Evolutionary conservation across 2,113 vertebrate genomes (phyloP).

Genomic region (Chaetodon auriga): DNA sequence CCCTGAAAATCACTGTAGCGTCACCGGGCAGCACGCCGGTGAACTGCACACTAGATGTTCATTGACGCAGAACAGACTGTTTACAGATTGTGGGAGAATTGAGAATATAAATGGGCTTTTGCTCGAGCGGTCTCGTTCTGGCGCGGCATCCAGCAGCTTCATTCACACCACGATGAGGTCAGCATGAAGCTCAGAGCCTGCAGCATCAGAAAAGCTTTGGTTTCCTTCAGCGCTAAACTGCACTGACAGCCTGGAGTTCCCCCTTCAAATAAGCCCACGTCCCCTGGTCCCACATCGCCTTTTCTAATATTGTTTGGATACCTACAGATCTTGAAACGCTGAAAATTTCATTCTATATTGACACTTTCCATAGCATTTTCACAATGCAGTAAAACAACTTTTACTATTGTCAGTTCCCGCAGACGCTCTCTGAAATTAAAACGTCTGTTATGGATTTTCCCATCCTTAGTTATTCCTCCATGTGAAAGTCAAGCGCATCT

Average conservation of each 20-base stretch:
- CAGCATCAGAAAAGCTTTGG: slow-evolving; percentile 31
- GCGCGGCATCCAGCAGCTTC: slow-evolving; percentile 44
- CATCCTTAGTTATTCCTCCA: slow-evolving; percentile 61
- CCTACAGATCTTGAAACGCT: slow-evolving; percentile 52
- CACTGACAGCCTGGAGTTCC: slow-evolving; percentile 62
- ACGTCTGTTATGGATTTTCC: slow-evolving; percentile 62
- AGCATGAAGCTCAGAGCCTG: slow-evolving; percentile 22
- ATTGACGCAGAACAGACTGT: slow-evolving; percentile 67
- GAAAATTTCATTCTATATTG: slow-evolving; percentile 37
- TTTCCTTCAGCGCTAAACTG: slow-evolving; percentile 51
- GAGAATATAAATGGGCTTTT: slow-evolving; percentile 64
- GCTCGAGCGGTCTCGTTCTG: slow-evolving; percentile 31
- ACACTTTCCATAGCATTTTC: slow-evolving; percentile 45
- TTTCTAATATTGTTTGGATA: slow-evolving; percentile 56
- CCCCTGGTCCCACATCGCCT: slow-evolving; percentile 39
- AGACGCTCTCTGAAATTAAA: slow-evolving; percentile 62
- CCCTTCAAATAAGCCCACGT: slow-evolving; percentile 66
- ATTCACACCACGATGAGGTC: slow-evolving; percentile 65
- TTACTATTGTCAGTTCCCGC: slow-evolving; percentile 4
- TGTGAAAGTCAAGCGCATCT: slow-evolving; percentile 62
- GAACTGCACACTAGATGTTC: slow-evolving; percentile 45
- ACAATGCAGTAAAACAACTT: slow-evolving; percentile 35
- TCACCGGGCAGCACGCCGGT: slow-evolving; percentile 54
- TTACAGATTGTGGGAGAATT: slow-evolving; percentile 62
- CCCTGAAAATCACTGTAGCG: slow-evolving; percentile 70